A percentile compares a stretch with the other conserved stretches of the same genome.
phyloP scores from a whole-genome alignment of 2,113 vertebrate species.

The Asarcornis scutulata region DNA sequence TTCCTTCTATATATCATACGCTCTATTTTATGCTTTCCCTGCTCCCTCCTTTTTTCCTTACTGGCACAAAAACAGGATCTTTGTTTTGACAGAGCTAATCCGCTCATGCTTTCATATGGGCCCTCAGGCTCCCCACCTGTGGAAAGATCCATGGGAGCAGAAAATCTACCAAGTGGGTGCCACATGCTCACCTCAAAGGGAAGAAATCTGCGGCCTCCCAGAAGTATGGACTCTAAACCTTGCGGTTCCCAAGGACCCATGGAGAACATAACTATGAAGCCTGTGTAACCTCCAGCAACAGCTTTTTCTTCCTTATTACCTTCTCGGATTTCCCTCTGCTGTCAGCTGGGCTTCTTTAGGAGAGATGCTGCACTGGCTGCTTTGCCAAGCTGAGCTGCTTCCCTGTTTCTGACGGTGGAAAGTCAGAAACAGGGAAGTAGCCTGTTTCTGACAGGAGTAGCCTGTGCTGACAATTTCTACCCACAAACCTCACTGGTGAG shows the following conservation, averaged over 20 bases:
- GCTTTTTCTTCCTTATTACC: background rate
- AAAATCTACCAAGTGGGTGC: background rate
- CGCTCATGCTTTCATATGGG: background rate
- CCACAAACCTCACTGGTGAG: background rate
- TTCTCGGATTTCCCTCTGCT: background rate
- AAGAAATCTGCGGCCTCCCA: background rate
- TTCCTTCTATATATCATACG: slow-evolving; percentile 23
- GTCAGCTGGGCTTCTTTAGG: slow-evolving; percentile 10
- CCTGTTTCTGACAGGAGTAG: background rate
- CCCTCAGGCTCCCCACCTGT: slow-evolving; percentile 48
- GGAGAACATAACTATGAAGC: background rate
- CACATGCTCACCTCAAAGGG: background rate
- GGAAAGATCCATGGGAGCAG: slow-evolving; percentile 11
- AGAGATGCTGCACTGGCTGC: background rate
- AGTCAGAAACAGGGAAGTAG: background rate
- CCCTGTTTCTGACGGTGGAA: background rate
- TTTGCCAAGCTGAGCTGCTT: background rate
- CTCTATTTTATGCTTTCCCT: slow-evolving; percentile 1
- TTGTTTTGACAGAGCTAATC: slow-evolving; percentile 64
- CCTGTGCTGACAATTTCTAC: background rate
- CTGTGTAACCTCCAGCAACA: background rate
- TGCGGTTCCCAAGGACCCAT: background rate
- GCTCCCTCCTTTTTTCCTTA: slow-evolving; percentile 13
- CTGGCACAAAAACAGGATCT: slow-evolving; percentile 36
- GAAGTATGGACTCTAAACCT: background rate